Evolutionary conservation across 2,888 invertebrate species (phyloP).

Genomic region (Ellobium chinense): DNA sequence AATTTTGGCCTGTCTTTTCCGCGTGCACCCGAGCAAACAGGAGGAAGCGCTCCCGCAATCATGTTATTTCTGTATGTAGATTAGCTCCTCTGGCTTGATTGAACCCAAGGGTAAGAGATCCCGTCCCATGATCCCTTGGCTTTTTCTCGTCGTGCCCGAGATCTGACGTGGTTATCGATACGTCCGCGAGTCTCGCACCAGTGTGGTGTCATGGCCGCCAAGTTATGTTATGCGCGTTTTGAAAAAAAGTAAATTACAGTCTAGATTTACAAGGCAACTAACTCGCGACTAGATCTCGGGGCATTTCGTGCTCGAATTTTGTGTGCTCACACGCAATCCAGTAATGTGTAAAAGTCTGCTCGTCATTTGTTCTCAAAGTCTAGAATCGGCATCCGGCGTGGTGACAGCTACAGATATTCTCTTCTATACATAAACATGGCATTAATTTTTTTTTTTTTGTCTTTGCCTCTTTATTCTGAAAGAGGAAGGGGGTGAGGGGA

Average conservation of each 20-base stretch:
- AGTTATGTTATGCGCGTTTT: no score
- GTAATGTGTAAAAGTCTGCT: neutral
- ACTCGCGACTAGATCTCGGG: neutral
- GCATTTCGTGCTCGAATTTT: neutral
- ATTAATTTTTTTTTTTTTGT: no score
- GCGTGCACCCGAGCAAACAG: neutral
- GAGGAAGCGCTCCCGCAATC: neutral
- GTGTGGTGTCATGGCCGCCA: neutral
- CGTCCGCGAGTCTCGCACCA: slow-evolving; percentile 12
- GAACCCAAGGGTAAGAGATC: slow-evolving; percentile 21
- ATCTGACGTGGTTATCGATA: slow-evolving; percentile 39
- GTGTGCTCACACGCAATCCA: slow-evolving; percentile 1
- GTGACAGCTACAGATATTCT: no score
- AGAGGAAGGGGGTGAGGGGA: no score
- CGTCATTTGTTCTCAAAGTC: no score
- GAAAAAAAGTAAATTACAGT: neutral
- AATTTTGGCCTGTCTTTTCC: neutral
- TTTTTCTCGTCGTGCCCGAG: slow-evolving; percentile 8
- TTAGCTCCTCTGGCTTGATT: slow-evolving; percentile 35
- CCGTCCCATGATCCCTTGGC: neutral
- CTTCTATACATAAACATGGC: no score
- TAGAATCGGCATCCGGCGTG: no score
- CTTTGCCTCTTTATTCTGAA: no score
- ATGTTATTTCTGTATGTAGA: slow-evolving; percentile 41
- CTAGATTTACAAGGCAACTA: neutral